phyloP scores from a whole-genome alignment of 2,113 vertebrate species.

The Colistium nudipinnis region DNA sequence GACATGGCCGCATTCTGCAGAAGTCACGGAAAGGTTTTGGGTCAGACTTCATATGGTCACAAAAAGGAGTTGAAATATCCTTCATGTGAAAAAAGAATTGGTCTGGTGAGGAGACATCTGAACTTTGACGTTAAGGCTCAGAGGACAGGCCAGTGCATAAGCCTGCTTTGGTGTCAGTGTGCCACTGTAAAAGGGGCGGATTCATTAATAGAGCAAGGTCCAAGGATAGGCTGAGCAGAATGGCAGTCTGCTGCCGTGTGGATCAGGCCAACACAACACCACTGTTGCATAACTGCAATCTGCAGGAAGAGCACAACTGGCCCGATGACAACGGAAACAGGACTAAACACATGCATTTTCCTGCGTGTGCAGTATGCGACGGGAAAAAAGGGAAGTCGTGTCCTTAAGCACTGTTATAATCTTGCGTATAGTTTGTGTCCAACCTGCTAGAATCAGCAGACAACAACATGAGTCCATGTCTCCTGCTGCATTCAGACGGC shows the following conservation, averaged over 20 bases:
- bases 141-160: neutral
- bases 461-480: constrained; percentile 40
- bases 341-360: neutral
- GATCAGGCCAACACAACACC: constrained; percentile 9
- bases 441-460: constrained; percentile 23
- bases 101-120: neutral
- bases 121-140: constrained; percentile 34
- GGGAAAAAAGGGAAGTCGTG: neutral
- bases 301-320: constrained; percentile 19
- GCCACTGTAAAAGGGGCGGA: constrained; percentile 11
- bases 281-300: constrained; percentile 48
- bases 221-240: constrained; percentile 13
- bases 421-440: neutral
- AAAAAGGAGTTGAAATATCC: constrained; percentile 29
- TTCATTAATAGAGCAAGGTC: constrained; percentile 53
- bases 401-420: neutral
- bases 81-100: constrained; percentile 6
- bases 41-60: constrained; percentile 21
- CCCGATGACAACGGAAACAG: constrained; percentile 12
- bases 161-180: neutral
- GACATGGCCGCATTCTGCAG: constrained; percentile 66
- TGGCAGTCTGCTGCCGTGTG: neutral
- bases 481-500: constrained; percentile 35
- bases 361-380: neutral
- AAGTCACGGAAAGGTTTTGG: constrained; percentile 57